These are phyloP conservation scores for Coelopa frigida DNA, from an alignment of 1,140 invertebrate genomes.

Conservation along the genomic window DNA sequence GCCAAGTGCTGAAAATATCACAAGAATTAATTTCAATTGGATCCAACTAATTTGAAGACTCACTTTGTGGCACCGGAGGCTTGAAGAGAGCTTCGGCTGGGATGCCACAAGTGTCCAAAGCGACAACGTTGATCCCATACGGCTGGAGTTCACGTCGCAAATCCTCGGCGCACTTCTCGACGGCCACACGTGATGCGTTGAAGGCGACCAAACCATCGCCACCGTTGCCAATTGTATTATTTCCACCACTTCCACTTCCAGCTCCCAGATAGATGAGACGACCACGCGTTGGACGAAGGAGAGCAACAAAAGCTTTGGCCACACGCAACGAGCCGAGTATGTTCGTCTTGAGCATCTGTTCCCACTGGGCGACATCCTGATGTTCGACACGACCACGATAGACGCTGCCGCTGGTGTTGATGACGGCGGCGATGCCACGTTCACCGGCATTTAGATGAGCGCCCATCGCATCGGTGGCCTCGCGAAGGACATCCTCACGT, in stretches of 20 bases:
- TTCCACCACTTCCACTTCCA: slow-evolving; percentile 19
- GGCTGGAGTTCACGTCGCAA: slow-evolving; percentile 59
- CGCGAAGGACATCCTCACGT: slow-evolving; percentile 68
- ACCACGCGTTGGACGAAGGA: slow-evolving; percentile 52
- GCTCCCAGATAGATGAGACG: slow-evolving; percentile 55
- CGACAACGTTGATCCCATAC: slow-evolving; percentile 63
- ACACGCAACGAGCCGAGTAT: slow-evolving; percentile 66
- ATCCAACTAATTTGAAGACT: slow-evolving; percentile 29
- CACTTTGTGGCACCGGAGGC: slow-evolving; percentile 50
- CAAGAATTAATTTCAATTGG: neutral
- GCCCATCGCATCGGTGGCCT: slow-evolving; percentile 66
- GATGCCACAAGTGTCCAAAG: slow-evolving; percentile 63
- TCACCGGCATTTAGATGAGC: slow-evolving; percentile 73
- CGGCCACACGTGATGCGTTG: slow-evolving; percentile 59
- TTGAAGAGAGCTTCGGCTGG: slow-evolving; percentile 57
- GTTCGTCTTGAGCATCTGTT: slow-evolving; percentile 66
- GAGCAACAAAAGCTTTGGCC: slow-evolving; percentile 64
- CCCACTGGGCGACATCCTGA: slow-evolving; percentile 69
- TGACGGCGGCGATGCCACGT: slow-evolving; percentile 73
- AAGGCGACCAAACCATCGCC: slow-evolving; percentile 58
- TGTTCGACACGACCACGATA: slow-evolving; percentile 60
- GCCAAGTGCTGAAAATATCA: slow-evolving; percentile 20
- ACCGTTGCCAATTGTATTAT: slow-evolving; percentile 27
- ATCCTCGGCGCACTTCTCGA: slow-evolving; percentile 64
- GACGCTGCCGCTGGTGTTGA: slow-evolving; percentile 69